These are phyloP conservation scores for Tenthredo mesomela DNA, from an alignment of 2,888 invertebrate species.

Conservation along the genomic window DNA sequence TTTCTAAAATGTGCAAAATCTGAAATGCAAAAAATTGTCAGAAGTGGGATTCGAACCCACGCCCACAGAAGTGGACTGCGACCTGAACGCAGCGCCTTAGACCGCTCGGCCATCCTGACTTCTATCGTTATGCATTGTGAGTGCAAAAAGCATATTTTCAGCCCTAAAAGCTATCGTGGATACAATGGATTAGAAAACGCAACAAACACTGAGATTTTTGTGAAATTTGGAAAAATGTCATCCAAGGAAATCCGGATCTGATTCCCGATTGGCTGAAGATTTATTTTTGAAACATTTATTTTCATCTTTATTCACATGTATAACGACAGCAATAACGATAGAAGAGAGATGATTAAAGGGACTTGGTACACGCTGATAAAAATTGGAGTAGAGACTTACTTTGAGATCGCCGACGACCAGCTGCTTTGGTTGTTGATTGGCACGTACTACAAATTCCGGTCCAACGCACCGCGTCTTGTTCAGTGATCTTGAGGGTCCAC, in stretches of 20 bases:
- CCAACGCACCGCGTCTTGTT: constrained; percentile 81
- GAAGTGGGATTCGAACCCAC: constrained; percentile 92
- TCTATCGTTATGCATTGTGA: neutral
- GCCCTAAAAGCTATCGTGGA: neutral
- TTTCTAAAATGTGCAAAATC: neutral
- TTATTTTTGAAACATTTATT: constrained; percentile 65
- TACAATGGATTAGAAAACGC: neutral
- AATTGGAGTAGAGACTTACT: constrained; percentile 68
- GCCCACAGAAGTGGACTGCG: constrained; percentile 90
- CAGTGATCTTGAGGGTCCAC: constrained; percentile 76
- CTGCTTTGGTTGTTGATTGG: constrained; percentile 83
- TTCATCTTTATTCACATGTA: neutral
- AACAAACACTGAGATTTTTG: neutral
- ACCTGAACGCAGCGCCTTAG: constrained; percentile 92
- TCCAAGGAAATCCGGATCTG: constrained; percentile 76
- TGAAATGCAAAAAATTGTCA: constrained; percentile 78
- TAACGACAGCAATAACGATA: neutral
- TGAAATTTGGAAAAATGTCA: neutral
- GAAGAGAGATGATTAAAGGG: neutral
- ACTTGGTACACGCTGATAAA: neutral
- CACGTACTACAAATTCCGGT: constrained; percentile 88
- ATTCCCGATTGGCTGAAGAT: constrained; percentile 74
- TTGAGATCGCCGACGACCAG: constrained; percentile 82
- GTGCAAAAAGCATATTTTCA: neutral
- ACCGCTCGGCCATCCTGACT: constrained; percentile 94